These are phyloP conservation scores for Patella caerulea DNA, from an alignment of 2,888 invertebrate genomes.

Conservation along the genomic window DNA sequence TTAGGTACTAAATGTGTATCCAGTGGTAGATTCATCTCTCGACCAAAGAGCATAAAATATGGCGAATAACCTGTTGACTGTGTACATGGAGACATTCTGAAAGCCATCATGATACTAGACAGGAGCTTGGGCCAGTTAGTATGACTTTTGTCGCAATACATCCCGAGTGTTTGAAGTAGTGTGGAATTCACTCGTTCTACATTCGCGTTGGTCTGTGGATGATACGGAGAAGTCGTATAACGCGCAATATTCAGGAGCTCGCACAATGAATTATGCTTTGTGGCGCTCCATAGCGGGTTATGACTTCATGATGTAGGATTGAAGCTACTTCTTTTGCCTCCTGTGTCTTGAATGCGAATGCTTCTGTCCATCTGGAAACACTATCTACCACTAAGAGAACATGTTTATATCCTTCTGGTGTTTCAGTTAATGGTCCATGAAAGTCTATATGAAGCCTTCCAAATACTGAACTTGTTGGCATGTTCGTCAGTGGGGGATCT, in stretches of 20 bases:
- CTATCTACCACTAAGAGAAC: constrained; percentile 37
- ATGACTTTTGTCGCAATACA: constrained; percentile 34
- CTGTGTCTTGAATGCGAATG: constrained; percentile 37
- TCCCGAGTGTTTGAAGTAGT: constrained; percentile 35
- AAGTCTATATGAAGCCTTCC: constrained; percentile 37
- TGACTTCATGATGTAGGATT: constrained; percentile 37
- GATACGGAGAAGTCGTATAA: constrained; percentile 36
- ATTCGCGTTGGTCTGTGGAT: constrained; percentile 38
- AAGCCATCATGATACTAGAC: constrained; percentile 42
- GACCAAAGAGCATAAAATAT: constrained; percentile 37
- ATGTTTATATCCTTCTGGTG: constrained; percentile 77
- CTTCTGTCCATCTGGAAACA: constrained; percentile 39
- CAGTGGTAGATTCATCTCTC: constrained; percentile 35
- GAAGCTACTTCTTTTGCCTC: constrained; percentile 39
- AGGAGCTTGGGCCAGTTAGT: constrained; percentile 36
- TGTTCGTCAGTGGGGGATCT: constrained; percentile 8
- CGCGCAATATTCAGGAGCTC: constrained; percentile 37
- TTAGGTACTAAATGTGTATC: constrained; percentile 32
- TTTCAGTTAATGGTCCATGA: constrained; percentile 33
- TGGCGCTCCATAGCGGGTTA: constrained; percentile 42
- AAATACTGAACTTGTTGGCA: neutral
- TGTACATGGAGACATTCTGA: constrained; percentile 36
- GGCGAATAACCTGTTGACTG: constrained; percentile 37
- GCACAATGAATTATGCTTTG: constrained; percentile 33
- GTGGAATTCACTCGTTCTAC: constrained; percentile 41